A percentile compares a stretch with the other conserved stretches of the same genome.
phyloP scores from a whole-genome alignment of 1,140 invertebrate genomes.

The Solenopsis fugax region DNA sequence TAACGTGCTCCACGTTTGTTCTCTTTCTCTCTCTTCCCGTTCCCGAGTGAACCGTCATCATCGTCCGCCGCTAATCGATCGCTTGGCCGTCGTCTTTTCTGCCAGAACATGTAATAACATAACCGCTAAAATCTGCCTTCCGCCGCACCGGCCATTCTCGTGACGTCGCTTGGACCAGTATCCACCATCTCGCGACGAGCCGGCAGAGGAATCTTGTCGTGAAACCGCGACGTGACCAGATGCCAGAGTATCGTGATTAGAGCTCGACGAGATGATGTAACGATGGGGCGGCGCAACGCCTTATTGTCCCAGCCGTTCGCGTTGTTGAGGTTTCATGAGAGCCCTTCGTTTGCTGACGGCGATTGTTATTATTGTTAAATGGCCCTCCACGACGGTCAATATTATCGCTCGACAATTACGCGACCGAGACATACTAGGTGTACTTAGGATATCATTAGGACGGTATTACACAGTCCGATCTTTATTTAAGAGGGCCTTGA shows the following conservation, averaged over 20 bases:
- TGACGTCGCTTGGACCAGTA: constrained; percentile 28
- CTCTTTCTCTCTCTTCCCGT: not conserved
- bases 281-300: not conserved
- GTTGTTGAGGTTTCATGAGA: not conserved
- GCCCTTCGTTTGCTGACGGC: not conserved
- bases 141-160: constrained; percentile 41
- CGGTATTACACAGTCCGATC: not conserved
- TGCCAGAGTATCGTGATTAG: too few relatives aligned
- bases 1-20: not conserved
- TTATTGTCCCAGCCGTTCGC: not conserved
- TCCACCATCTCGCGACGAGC: not conserved
- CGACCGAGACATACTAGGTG: not conserved
- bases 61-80: not conserved
- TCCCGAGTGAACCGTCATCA: not conserved
- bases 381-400: not conserved
- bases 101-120: not conserved
- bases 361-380: not conserved
- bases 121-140: constrained; percentile 2
- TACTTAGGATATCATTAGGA: not conserved
- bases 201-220: not conserved
- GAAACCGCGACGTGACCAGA: not conserved
- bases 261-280: constrained; percentile 3
- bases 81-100: not conserved
- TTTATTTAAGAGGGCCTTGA: not conserved
- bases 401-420: not conserved